phyloP scores from a whole-genome alignment of 2,113 vertebrate species.

The Salvator merianae region DNA sequence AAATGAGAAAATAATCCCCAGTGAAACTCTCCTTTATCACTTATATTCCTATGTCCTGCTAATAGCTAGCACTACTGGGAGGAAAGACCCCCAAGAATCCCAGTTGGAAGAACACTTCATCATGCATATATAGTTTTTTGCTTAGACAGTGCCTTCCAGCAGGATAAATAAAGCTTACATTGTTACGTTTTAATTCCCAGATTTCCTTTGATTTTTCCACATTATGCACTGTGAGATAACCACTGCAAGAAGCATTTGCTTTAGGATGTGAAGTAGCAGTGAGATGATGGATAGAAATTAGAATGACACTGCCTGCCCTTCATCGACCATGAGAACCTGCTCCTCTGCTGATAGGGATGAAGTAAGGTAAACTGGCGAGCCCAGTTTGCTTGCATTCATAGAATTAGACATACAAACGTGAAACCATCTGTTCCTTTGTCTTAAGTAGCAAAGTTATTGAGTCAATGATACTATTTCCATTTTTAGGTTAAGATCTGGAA shows the following conservation, averaged over 20 bases:
- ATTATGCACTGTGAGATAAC: background rate
- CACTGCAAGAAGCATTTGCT: background rate
- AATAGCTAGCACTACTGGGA: background rate
- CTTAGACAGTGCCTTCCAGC: too few relatives aligned
- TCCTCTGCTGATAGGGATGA: background rate
- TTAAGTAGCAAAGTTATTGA: background rate
- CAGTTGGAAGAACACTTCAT: background rate
- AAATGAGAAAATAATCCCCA: background rate
- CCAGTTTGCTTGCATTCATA: background rate
- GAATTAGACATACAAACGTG: background rate
- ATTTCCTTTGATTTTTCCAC: too few relatives aligned
- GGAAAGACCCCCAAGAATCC: background rate
- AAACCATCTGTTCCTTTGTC: background rate
- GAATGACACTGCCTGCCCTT: background rate
- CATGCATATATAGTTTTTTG: too few relatives aligned
- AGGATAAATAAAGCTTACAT: too few relatives aligned
- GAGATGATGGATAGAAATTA: background rate
- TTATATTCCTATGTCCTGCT: background rate
- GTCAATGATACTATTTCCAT: background rate
- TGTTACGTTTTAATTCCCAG: too few relatives aligned
- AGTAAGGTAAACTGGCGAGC: background rate
- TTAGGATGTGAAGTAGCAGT: background rate
- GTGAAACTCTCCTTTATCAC: background rate
- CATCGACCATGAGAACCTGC: background rate
- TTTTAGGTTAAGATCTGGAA: background rate